Evolutionary conservation across 2,888 invertebrate genomes (phyloP), one percentile per base, ranked within the genome.

Genomic region (Stictocephala bisonia): DNA sequence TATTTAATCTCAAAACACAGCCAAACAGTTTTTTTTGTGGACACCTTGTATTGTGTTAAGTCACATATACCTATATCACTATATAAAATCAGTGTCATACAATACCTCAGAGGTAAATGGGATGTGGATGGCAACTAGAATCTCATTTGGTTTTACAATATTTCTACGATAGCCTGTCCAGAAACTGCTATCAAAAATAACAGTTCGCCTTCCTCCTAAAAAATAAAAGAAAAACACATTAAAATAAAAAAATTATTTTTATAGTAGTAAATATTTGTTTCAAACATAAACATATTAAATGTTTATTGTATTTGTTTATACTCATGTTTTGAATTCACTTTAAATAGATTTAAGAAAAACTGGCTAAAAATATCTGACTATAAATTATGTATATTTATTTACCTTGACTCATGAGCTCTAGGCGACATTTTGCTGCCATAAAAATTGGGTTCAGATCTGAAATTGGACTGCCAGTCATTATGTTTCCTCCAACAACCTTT

Each of bases 381-480:
- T 35, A 35, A 35, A 35, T 13, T 22, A 69, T 51, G 11, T 18
- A 29, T n/a, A n/a, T n/a, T n/a, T n/a, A n/a, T n/a, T 74, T 77
- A 82, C 82, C 80, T 80, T 80, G 83, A 79, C 90, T 92, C 31
- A 86, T 84, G 0, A 94, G 85, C 78, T 90, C 88, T 11, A 95
- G 82, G 75, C 87, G 85, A 20, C 90, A 88, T 64, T 87, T 86
- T 69, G 91, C 90, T 0, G 97, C 95, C 87, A 96, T 89, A 74
- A 97, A 88, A 78, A 98, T 90, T 0, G 97, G 97, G 84, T 96
- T 96, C 81, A 98, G 87, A 85, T 99, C 98, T 0, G 97, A 97
- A 82, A 98, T 97, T 0, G 98, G 97, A 85, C 97, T 97, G 15
- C 95, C 94, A 0, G 97, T 97, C 86, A 97, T 91, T 76, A 98